Evolutionary conservation across 2,888 invertebrate species (phyloP).

Genomic region (Physocephala rufipes): DNA sequence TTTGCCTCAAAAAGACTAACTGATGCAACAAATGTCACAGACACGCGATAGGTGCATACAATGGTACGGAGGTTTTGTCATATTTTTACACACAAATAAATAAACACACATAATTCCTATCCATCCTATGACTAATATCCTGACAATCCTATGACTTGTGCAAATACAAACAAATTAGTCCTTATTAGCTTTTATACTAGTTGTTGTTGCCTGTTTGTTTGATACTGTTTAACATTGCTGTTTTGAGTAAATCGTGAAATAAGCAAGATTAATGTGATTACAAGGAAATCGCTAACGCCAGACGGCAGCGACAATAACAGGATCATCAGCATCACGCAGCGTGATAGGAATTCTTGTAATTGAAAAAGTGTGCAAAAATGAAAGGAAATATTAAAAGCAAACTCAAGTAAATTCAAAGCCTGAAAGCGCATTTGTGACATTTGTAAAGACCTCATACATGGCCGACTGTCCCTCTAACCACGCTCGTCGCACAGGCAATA

Average conservation of each 20-base stretch:
- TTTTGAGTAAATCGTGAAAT: conserved; percentile 59
- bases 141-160: too few species aligned
- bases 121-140: too few species aligned
- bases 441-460: conserved; percentile 42
- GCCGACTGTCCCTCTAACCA: conserved; percentile 24
- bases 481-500: not conserved
- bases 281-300: conserved; percentile 34
- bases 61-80: not conserved
- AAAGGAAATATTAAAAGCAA: conserved; percentile 59
- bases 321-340: too few species aligned
- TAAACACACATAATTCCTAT: not conserved
- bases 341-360: not conserved
- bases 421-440: conserved; percentile 63
- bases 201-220: conserved; percentile 31
- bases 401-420: conserved; percentile 59
- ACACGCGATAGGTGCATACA: conserved; percentile 4
- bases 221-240: conserved; percentile 44
- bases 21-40: conserved; percentile 58
- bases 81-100: conserved; percentile 20
- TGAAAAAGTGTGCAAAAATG: conserved; percentile 40
- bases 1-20: conserved; percentile 42
- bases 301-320: not conserved
- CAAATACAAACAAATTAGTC: conserved; percentile 61
- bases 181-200: conserved; percentile 56
- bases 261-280: conserved; percentile 63